Conservation (phyloP, 2,797 vertebrate genomes). For the Phoeniculus purpureus region DNA sequence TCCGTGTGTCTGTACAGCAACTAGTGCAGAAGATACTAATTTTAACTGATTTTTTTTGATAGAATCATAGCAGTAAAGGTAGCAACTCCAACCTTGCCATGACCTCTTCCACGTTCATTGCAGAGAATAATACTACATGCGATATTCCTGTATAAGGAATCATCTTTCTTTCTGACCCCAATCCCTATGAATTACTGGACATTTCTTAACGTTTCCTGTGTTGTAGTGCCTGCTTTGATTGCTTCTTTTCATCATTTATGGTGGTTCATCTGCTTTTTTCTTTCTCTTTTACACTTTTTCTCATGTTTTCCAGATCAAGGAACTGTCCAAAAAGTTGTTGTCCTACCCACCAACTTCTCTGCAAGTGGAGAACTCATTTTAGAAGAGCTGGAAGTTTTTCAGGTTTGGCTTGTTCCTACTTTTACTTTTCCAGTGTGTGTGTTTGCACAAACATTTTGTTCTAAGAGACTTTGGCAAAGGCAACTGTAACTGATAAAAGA, state of each 20-base stretch:
- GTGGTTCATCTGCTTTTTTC: background rate
- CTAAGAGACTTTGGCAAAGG: conserved; percentile 17
- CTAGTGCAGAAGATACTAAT: background rate
- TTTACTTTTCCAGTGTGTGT: background rate
- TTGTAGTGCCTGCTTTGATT: background rate
- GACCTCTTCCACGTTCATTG: background rate
- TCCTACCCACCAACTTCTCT: conserved; percentile 89
- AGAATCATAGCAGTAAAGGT: background rate
- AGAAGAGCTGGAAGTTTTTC: conserved; percentile 97
- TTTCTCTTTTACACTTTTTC: background rate
- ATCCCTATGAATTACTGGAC: background rate
- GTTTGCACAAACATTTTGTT: conserved; percentile 56
- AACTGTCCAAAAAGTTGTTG: conserved; percentile 94
- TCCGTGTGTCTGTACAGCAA: background rate
- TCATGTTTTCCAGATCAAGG: conserved; percentile 86
- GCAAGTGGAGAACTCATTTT: conserved; percentile 91
- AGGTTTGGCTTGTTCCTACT: conserved; percentile 82
- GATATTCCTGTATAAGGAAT: background rate
- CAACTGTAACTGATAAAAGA: conserved; percentile 47
- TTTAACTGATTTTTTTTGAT: background rate
- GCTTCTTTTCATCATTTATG: background rate
- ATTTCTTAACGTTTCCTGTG: background rate
- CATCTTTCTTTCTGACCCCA: background rate
- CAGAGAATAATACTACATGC: background rate
- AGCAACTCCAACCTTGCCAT: background rate